These are phyloP conservation scores for Lacanobia wlatinum DNA, from an alignment of 2,888 invertebrate species.

Conservation along the genomic window DNA sequence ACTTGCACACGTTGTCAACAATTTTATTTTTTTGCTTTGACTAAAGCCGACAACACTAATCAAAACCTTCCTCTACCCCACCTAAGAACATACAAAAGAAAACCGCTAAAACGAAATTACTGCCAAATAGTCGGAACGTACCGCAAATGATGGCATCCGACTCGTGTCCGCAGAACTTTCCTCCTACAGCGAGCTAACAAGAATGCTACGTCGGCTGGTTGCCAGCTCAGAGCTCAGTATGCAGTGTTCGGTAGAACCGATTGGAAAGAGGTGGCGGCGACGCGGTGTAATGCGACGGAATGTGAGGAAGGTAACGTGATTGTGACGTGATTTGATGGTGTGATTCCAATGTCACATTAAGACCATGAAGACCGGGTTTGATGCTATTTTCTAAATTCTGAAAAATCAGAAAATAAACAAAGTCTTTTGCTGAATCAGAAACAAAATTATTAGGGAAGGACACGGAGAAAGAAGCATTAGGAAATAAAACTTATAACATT, in stretches of 20 bases:
- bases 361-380: too few species aligned
- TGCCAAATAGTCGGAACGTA: not conserved
- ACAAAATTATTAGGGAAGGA: too few species aligned
- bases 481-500: too few species aligned
- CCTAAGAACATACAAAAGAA: not conserved
- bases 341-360: not conserved
- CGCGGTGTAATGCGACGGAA: conserved; percentile 8
- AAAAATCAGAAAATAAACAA: too few species aligned
- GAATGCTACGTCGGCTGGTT: conserved; percentile 39
- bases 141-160: not conserved
- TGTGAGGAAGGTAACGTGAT: not conserved
- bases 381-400: too few species aligned
- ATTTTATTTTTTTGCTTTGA: too few species aligned
- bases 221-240: not conserved
- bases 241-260: not conserved
- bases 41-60: too few species aligned
- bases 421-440: too few species aligned
- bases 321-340: not conserved
- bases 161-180: conserved; percentile 1
- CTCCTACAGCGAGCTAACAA: conserved; percentile 1
- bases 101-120: not conserved
- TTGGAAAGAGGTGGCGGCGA: conserved; percentile 10
- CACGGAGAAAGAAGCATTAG: too few species aligned
- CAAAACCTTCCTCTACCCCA: too few species aligned
- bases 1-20: too few species aligned